Base-by-base conservation (phyloP, 2,888 invertebrate species). In the Carcina quercana region DNA sequence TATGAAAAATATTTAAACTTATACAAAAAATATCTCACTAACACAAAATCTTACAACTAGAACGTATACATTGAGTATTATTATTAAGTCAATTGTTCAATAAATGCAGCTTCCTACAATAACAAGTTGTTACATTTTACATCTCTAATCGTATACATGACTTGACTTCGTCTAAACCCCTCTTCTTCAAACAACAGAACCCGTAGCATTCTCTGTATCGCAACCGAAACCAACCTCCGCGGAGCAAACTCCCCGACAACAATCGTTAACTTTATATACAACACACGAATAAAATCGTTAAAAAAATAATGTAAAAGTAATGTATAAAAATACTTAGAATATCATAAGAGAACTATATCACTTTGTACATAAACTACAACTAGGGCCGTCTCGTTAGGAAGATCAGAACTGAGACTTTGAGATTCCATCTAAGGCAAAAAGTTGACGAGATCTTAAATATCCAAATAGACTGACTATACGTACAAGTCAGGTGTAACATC, bases 291-390 rank as follows among this genome's bases (percentile, higher is more conserved):
- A 79, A 74, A 79, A 71, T 76, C 62, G 73, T 80, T n/a, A 73
- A 78, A 80, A 82, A 82, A 72, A 79, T 74, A 66, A 73, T 78
- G 68, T 78, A 74, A 78, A 79, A 80, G 66, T 68, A 79, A 83
- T 75, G 64, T 82, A 83, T 76, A 83, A 83, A 83, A 83, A 83
- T 82, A 82, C 79, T 75, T 75, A 76, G 62, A 63, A 58, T 74
- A 74, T 79, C 79, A 79, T 80, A 80, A 79, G 80, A 82, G 68
- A 76, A 78, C 78, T 83, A 83, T 83, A 83, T 83, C 82, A 83
- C 82, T 80, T 82, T 82, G 78, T 82, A 83, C 82, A 80, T 63
- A 47, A 59, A 62, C 80, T 79, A 80, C 69, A 67, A 48, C 66
- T 66, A 71, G 54, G 56, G 62, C 70, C 73, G 69, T 47, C 59